Evolutionary conservation across 2,113 vertebrate genomes (phyloP), one percentile per base, ranked within the genome.

Genomic region (Lontra canadensis): DNA sequence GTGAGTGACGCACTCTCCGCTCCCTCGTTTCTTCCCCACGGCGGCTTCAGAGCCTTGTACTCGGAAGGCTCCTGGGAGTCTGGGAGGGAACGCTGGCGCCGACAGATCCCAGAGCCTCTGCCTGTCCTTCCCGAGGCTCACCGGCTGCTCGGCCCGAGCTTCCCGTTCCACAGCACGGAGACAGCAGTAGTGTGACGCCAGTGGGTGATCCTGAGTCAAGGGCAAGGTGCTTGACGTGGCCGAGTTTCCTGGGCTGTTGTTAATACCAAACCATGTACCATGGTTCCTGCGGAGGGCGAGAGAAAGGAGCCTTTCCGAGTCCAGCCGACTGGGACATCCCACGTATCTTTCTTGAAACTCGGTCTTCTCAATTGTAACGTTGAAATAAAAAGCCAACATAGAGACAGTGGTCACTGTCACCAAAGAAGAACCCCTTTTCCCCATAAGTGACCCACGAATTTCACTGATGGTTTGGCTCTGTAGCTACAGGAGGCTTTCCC

Each of bases 211-310:
- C 0, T 34, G 29, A 21, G 55, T 2, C 0, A 11, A 42, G 36
- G 44, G 20, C 34, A 10, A 17, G 42, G 90, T 3, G 13, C 76
- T 67, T 21, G 4, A 2, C 0, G 1, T 1, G 4, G 47, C 74
- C 6, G 2, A 0, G 52, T 55, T 42, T 71, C 13, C 15, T 4
- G 42, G 55, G 63, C 8, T 0, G 34, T 42, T 2, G 3, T 23
- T 31, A 34, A 13, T 6, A 7, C 13, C 9, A 5, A 4, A 2
- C 14, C 3, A 0, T 10, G 1, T 25, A 1, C 44, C 1, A 4
- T 0, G 11, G 15, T 11, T 52, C 39, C 0, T 61, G 2, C 4
- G 0, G 20, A 23, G 2, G 10, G 26, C 39, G n/a, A 23, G 14
- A 49, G 36, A 1, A 39, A 7, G 42, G n/a, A 20, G 4, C 36